Base-by-base conservation (phyloP, 2,888 invertebrate species). In the Drosophila atroscutellata region DNA sequence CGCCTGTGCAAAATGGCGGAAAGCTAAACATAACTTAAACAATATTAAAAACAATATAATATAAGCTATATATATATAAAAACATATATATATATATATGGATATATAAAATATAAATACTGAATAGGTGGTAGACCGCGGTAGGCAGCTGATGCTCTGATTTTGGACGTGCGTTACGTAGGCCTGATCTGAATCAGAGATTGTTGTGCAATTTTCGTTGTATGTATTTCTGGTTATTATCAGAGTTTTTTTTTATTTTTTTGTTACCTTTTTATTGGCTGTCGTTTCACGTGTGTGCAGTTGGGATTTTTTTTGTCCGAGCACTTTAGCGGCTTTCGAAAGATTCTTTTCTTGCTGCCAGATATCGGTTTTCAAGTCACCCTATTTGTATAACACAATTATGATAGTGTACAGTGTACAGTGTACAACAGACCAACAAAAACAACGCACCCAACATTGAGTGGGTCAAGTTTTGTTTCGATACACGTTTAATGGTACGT, bases 261-360 rank as follows among this genome's bases (percentile, higher is more conserved):
- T 74, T 83, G 80, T 93, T 93, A 93, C 93, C 93, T 93, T 93
- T 91, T 92, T 91, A 81, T 93, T 93, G 83, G 93, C 93, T 80
- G 93, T 91, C 80, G 93, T 92, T 90, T 93, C 93, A 87, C 93
- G 92, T 80, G 93, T 92, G 86, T 93, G 93, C 84, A 94, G 93
- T 87, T 93, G 93, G 74, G 93, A 93, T 91, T 94, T 93, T 91
- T 92, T 92, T 90, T 93, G 94, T 90, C 94, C 94, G 91, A 94
- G 93, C 91, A 94, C 93, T 93, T 94, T 94, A 89, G 94, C 94
- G 91, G 94, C 93, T 93, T 94, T 94, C 86, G 94, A 93, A 90
- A 93, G 93, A 91, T 93, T 93, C 92, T 93, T 93, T 93, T 93
- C 93, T 92, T 93, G 93, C 91, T 93, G 93, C 93, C 93, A 93